A percentile compares a stretch with the other conserved stretches of the same genome.
Evolutionary conservation across 1,140 invertebrate genomes (phyloP).

Genomic region (Phortica variegata): DNA sequence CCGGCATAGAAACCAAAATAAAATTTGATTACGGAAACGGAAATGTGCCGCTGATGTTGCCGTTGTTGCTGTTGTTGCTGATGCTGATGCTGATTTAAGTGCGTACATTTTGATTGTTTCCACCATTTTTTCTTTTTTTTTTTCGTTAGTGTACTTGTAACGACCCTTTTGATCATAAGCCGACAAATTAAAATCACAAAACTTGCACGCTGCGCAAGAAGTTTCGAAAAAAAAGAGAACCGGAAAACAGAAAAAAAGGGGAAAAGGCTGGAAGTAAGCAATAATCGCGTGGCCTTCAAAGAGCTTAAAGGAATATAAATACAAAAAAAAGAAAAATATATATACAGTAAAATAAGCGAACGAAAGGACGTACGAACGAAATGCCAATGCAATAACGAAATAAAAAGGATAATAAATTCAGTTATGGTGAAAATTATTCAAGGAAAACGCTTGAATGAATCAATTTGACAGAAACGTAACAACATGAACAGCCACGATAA

Average conservation of each 20-base stretch:
- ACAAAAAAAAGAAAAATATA: too few relatives aligned
- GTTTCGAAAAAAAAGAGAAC: neutral
- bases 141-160: constrained; percentile 2
- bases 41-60: constrained; percentile 26
- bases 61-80: neutral
- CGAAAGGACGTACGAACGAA: too few relatives aligned
- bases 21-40: constrained; percentile 41
- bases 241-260: too few relatives aligned
- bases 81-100: neutral
- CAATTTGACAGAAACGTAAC: constrained; percentile 25
- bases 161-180: constrained; percentile 1
- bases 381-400: too few relatives aligned
- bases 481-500: neutral
- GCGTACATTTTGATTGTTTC: neutral
- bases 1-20: constrained; percentile 20
- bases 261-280: too few relatives aligned
- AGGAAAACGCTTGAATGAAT: constrained; percentile 40
- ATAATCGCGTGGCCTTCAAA: too few relatives aligned
- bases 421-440: constrained; percentile 49
- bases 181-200: neutral
- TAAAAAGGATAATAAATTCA: constrained; percentile 34
- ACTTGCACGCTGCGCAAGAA: neutral
- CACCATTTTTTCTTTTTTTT: too few relatives aligned
- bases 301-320: too few relatives aligned
- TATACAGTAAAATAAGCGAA: too few relatives aligned